Percentiles rank a stretch among this genome's conserved stretches.
These are phyloP conservation scores for Corvus cornix DNA, from an alignment of 2,113 vertebrate genomes.

Conservation along the genomic window DNA sequence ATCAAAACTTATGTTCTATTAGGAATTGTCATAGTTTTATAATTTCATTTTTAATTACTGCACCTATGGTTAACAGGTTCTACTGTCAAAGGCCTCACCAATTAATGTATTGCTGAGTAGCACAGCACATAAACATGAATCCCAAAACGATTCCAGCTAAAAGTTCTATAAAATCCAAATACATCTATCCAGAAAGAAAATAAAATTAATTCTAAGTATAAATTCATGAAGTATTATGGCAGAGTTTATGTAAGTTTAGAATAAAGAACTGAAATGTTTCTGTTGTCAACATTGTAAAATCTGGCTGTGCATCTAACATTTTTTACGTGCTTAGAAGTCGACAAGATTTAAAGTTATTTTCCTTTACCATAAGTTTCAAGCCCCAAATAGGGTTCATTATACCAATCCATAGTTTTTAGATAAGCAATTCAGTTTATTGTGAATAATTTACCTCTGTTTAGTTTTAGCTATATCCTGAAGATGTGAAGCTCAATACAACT, in stretches of 20 bases:
- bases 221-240: not conserved
- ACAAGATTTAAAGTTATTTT: not conserved
- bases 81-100: not conserved
- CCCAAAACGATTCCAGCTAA: not conserved
- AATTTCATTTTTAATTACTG: not conserved
- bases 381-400: not conserved
- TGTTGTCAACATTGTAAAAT: not conserved
- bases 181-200: not conserved
- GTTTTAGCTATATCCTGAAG: not conserved
- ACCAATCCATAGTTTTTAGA: not conserved
- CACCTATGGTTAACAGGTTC: not conserved
- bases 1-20: not conserved
- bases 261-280: not conserved
- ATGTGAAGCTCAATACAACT: not conserved
- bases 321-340: not conserved
- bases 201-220: not conserved
- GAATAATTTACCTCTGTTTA: not conserved
- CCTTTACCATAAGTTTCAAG: not conserved
- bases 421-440: not conserved
- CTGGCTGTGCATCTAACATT: not conserved
- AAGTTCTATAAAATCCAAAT: not conserved
- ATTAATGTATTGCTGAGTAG: not conserved
- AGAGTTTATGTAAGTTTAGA: not conserved
- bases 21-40: not conserved
- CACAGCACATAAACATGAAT: not conserved